phyloP scores from a whole-genome alignment of 2,113 vertebrate species.

The Corapipo altera region DNA sequence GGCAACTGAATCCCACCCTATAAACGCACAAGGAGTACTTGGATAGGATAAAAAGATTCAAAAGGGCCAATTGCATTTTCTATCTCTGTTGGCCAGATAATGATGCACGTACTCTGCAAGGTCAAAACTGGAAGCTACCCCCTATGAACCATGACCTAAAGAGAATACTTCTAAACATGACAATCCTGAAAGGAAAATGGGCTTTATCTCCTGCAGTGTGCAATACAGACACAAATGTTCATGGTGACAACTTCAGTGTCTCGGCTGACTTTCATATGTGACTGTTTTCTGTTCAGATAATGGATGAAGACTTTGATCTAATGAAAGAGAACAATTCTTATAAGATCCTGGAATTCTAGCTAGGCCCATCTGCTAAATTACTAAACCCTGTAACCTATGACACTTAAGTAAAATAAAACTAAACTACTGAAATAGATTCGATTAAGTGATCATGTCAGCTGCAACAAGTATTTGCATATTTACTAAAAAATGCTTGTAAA shows the following conservation, averaged over 20 bases:
- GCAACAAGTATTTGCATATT: background rate
- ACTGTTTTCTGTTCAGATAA: background rate
- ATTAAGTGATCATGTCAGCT: fast-evolving
- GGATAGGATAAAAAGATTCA: background rate
- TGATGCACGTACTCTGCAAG: fast-evolving
- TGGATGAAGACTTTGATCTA: background rate
- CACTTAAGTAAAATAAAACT: background rate
- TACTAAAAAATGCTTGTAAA: background rate
- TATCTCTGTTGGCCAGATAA: background rate
- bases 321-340: background rate
- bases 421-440: background rate
- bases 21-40: background rate
- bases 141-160: background rate
- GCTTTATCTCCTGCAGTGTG: background rate
- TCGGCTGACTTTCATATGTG: background rate
- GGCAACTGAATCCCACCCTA: background rate
- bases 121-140: background rate
- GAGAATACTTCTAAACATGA: background rate
- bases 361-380: background rate
- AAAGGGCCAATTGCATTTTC: background rate
- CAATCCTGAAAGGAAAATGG: background rate
- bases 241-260: background rate
- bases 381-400: background rate
- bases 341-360: background rate
- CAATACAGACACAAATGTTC: background rate